Evolutionary conservation across 2,113 vertebrate species (phyloP).

Genomic region (Notiomystis cincta): DNA sequence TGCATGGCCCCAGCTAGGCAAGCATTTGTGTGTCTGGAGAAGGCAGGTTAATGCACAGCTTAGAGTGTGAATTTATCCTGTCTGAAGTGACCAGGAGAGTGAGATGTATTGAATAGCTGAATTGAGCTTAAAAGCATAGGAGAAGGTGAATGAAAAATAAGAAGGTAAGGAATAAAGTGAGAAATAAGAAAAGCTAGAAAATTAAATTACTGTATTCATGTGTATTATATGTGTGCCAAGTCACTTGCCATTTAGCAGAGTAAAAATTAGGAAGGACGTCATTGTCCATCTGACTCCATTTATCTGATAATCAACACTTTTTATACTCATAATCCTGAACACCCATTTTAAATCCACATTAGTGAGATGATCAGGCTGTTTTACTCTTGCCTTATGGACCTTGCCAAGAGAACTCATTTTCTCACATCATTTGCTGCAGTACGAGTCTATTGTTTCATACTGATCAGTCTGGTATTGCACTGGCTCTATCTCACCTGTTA

Average conservation of each 20-base stretch:
- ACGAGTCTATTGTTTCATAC: background rate
- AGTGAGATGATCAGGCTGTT: background rate
- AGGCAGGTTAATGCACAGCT: background rate
- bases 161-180: background rate
- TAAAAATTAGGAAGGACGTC: background rate
- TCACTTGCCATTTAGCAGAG: background rate
- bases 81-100: background rate
- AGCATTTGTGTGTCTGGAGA: background rate
- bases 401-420: conserved; percentile 7
- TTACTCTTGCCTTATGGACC: background rate
- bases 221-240: background rate
- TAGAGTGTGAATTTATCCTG: background rate
- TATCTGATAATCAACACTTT: conserved; percentile 27
- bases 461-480: background rate
- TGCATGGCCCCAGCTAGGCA: background rate
- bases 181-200: background rate
- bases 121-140: background rate
- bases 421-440: conserved; percentile 30
- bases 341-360: conserved; percentile 17
- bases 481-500: background rate
- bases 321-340: background rate
- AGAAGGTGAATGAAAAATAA: background rate
- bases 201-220: background rate
- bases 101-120: background rate
- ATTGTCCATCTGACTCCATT: background rate